Evolutionary conservation across 2,888 invertebrate genomes (phyloP).

Genomic region (Troides oblongomaculatus): DNA sequence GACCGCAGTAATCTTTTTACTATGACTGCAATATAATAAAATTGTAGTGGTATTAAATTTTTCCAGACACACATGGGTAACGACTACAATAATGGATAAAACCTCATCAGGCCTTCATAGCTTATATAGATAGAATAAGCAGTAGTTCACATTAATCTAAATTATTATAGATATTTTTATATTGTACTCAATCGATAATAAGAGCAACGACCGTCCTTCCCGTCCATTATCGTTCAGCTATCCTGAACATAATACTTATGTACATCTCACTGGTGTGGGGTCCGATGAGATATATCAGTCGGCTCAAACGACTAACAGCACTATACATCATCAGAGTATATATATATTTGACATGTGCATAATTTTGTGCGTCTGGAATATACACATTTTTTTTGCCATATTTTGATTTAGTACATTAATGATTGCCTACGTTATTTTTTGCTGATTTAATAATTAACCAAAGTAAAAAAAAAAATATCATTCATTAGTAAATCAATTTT

Average conservation of each 20-base stretch:
- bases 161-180: conserved; percentile 5
- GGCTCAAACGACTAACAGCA: too few species aligned
- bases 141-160: too few species aligned
- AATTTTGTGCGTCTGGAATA: conserved; percentile 14
- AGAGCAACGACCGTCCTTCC: conserved; percentile 71
- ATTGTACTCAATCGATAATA: conserved; percentile 30
- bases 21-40: too few species aligned
- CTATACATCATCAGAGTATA: too few species aligned
- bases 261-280: too few species aligned
- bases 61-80: too few species aligned
- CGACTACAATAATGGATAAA: too few species aligned
- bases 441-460: conserved; percentile 2
- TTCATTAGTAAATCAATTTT: conserved; percentile 20
- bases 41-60: too few species aligned
- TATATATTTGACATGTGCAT: conserved; percentile 1
- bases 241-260: conserved; percentile 37
- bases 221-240: conserved; percentile 49
- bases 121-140: too few species aligned
- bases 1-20: too few species aligned
- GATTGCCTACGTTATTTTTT: conserved; percentile 12
- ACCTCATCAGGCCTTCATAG: too few species aligned
- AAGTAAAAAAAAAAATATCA: conserved; percentile 1
- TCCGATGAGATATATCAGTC: too few species aligned
- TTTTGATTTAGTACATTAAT: background rate
- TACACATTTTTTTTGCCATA: conserved; percentile 14